Evolutionary conservation across 2,113 vertebrate species (phyloP), one percentile per base, ranked within the genome.

Genomic region (Pristiophorus japonicus): DNA sequence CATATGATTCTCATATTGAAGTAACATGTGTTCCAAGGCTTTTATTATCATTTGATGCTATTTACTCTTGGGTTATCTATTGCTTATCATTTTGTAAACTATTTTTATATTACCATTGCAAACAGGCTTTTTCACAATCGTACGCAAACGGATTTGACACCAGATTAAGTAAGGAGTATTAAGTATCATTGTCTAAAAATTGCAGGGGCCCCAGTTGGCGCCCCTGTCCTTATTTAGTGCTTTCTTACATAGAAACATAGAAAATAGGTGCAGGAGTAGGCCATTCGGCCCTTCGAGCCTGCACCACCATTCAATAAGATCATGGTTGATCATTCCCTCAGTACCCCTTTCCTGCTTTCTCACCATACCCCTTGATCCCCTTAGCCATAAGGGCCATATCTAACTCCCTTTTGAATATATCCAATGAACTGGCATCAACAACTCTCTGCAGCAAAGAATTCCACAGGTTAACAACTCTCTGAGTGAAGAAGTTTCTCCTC

Each of bases 11-110:
- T 63, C 20, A 63, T 16, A 62, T 62, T 91, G 30, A 91, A 91
- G 30, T 8, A 87, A 87, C 0, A 16, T 81, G 27, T 91, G 30
- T 34, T 62, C 0, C 88, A 92, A 63, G 59, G 1, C n/a, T 11
- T 63, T n/a, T 63, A 91, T 62, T 20, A 38, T 34, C 88, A 16
- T 38, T 63, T 65, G 55, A 63, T 38, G 18, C 22, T 34, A 92
- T 63, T 63, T 90, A 30, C 45, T 91, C 30, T n/a, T 59, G 55
- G 12, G 59, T 11, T 92, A 42, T 65, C 34, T n/a, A 59, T n/a
- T n/a, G n/a, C n/a, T 91, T 91, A 92, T 65, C 34, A 92, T n/a
- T 92, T 65, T 62, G 59, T 92, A 38, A 63, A 65, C 62, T 63
- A 62, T 63, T 92, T 63, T 63, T 22, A 65, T 65, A 20, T 92